These are phyloP conservation scores for Allobates femoralis DNA, from an alignment of 2,797 vertebrate species.

Conservation along the genomic window DNA sequence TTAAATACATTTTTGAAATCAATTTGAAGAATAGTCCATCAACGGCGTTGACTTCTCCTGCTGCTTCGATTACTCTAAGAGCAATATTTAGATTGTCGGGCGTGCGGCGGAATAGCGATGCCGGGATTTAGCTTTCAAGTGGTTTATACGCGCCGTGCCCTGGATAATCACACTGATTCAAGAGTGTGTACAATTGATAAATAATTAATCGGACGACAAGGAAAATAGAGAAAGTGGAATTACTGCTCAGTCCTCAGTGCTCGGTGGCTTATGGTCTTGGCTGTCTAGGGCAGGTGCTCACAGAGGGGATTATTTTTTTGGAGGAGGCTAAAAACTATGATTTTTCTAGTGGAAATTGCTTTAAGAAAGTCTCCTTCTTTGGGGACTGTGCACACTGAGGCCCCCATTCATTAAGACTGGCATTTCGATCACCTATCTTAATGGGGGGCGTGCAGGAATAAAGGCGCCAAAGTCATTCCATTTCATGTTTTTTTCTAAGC, in stretches of 20 bases:
- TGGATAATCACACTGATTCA: conserved; percentile 74
- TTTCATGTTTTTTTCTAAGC: too few relatives aligned
- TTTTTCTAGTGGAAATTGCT: too few relatives aligned
- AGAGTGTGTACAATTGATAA: conserved; percentile 75
- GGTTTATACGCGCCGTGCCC: conserved; percentile 73
- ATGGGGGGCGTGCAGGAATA: too few relatives aligned
- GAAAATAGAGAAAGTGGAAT: conserved; percentile 61
- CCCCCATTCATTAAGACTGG: too few relatives aligned
- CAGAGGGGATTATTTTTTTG: too few relatives aligned
- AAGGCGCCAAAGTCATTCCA: too few relatives aligned
- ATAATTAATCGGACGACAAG: conserved; percentile 71
- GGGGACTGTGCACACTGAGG: too few relatives aligned
- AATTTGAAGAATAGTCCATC: conserved; percentile 99
- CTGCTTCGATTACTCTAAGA: conserved; percentile 85
- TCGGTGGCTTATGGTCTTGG: conserved; percentile 31
- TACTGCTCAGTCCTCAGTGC: conserved; percentile 39
- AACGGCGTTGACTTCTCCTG: conserved; percentile 91
- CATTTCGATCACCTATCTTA: too few relatives aligned
- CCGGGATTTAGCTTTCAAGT: conserved; percentile 76
- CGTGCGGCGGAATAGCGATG: conserved; percentile 80
- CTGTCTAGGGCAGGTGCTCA: background rate
- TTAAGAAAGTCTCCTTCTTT: too few relatives aligned
- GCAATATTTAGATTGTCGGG: conserved; percentile 86
- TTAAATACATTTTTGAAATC: conserved; percentile 99
- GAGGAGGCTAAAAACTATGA: too few relatives aligned